Conservation (phyloP, 2,113 vertebrate genomes). For the Emydocephalus ijimae region DNA sequence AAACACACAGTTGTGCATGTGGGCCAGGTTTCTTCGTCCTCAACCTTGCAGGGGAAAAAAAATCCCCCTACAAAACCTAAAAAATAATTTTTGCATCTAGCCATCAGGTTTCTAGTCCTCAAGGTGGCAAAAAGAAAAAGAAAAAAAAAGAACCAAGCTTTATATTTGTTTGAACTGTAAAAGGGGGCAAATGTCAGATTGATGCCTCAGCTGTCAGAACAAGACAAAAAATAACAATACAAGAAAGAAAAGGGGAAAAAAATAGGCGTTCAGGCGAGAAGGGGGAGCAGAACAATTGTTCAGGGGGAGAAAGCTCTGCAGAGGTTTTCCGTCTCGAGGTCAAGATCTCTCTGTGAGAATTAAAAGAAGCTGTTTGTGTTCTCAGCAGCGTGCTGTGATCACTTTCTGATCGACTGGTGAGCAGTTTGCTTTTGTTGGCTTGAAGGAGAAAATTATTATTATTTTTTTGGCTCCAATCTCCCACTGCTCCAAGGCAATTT, state of each 20-base stretch:
- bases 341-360: constrained; percentile 38
- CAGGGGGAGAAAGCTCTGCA: neutral
- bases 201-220: neutral
- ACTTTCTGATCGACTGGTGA: neutral
- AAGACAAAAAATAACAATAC: neutral
- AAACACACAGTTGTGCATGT: neutral
- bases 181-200: neutral
- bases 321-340: constrained; percentile 3
- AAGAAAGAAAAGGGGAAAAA: neutral
- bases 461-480: neutral
- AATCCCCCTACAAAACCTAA: neutral
- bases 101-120: neutral
- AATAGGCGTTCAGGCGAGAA: neutral
- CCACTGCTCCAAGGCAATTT: neutral
- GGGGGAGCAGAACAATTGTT: too few species aligned
- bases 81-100: neutral
- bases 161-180: neutral
- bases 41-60: neutral
- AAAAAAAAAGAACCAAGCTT: neutral
- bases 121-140: neutral
- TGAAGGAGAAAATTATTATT: neutral
- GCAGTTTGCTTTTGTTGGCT: neutral
- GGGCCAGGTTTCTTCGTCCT: neutral
- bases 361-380: constrained; percentile 52
- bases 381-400: neutral